Evolutionary conservation across 2,113 vertebrate species (phyloP).

Genomic region (Gyps fulvus): DNA sequence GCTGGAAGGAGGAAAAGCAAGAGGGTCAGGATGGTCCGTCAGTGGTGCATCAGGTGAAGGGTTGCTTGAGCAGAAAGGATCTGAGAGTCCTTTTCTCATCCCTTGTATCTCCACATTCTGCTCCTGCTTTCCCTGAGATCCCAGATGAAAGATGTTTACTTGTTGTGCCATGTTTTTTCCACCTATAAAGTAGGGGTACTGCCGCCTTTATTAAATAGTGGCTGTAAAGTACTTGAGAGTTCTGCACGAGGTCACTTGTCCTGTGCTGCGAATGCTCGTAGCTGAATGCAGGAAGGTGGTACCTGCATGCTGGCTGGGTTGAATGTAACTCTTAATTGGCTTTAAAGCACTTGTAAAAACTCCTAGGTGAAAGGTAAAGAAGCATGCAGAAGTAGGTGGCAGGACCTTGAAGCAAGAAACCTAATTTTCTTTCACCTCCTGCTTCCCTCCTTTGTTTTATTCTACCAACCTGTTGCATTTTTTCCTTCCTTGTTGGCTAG

Average conservation of each 20-base stretch:
- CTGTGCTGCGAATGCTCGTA: accelerated
- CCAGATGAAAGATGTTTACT: neutral
- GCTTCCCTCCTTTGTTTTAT: neutral
- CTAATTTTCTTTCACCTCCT: neutral
- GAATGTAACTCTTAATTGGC: neutral
- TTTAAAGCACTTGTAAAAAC: neutral
- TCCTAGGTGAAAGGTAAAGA: neutral
- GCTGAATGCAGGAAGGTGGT: neutral
- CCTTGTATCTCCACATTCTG: accelerated
- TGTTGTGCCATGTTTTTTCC: neutral
- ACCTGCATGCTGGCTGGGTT: neutral
- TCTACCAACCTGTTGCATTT: neutral
- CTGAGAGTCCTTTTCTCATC: neutral
- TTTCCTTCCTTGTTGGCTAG: neutral
- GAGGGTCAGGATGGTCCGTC: neutral
- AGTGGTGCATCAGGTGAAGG: neutral
- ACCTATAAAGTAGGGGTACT: neutral
- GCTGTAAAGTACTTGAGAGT: neutral
- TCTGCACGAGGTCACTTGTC: neutral
- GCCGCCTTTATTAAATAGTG: neutral
- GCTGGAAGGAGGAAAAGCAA: neutral
- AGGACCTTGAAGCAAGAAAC: neutral
- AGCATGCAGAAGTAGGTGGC: neutral
- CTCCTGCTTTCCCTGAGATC: neutral
- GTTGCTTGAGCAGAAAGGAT: neutral